Percentiles rank a stretch among this genome's conserved stretches.
Conservation (phyloP, 1,140 invertebrate genomes). For the Microplitis demolitor region DNA sequence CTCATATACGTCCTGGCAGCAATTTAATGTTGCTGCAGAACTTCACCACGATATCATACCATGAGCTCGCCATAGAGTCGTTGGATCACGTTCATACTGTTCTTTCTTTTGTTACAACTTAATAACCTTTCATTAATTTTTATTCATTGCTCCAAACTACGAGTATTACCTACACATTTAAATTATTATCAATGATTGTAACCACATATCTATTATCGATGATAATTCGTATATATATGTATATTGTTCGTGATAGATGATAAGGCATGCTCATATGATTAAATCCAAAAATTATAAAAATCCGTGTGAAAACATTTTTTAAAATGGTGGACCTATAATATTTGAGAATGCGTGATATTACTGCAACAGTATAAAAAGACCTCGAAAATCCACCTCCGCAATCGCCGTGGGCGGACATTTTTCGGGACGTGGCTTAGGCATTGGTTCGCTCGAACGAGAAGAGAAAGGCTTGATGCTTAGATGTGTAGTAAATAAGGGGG, state of each 20-base stretch:
- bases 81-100: conserved; percentile 20
- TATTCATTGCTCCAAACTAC: conserved; percentile 22
- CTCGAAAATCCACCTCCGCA: conserved; percentile 28
- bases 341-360: neutral
- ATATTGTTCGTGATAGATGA: neutral
- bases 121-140: conserved; percentile 31
- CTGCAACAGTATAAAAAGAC: neutral
- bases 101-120: conserved; percentile 28
- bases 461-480: conserved; percentile 27
- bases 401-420: conserved; percentile 35
- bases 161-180: conserved; percentile 12
- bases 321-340: neutral
- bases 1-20: neutral
- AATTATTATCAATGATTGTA: conserved; percentile 22
- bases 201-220: conserved; percentile 6
- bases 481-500: neutral
- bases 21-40: conserved; percentile 15
- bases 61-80: conserved; percentile 22
- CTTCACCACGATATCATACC: conserved; percentile 24
- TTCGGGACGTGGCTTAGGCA: conserved; percentile 35
- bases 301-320: neutral
- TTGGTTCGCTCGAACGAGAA: conserved; percentile 29
- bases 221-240: neutral
- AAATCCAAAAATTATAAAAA: neutral
- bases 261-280: too few species aligned